These are phyloP conservation scores for Brachyopa scutellaris DNA, from an alignment of 2,888 invertebrate genomes.

Conservation along the genomic window DNA sequence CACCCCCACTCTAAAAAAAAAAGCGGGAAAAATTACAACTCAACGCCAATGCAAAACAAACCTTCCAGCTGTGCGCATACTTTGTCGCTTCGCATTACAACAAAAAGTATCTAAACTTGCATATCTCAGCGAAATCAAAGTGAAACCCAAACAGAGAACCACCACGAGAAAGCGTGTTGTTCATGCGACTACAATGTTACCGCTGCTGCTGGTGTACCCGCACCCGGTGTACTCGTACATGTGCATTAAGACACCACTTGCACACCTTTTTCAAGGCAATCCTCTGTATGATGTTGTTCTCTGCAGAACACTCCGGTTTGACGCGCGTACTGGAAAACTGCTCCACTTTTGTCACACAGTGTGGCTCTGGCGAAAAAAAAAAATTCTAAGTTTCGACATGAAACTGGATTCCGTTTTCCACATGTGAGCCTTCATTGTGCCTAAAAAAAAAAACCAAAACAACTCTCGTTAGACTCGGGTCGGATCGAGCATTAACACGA, in stretches of 20 bases:
- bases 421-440: constrained; percentile 48
- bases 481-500: constrained; percentile 3
- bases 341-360: constrained; percentile 45
- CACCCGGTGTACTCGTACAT: too few relatives aligned
- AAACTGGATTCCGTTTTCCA: constrained; percentile 49
- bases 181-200: not conserved
- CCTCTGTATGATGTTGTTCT: constrained; percentile 36
- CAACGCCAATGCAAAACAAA: constrained; percentile 10
- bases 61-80: not conserved
- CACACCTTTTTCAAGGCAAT: constrained; percentile 60
- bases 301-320: constrained; percentile 24
- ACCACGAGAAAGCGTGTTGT: constrained; percentile 37
- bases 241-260: constrained; percentile 24
- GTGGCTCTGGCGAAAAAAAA: not conserved
- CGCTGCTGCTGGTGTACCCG: too few relatives aligned
- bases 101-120: constrained; percentile 36
- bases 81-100: not conserved
- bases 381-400: constrained; percentile 42
- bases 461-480: constrained; percentile 29
- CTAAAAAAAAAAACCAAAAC: not conserved
- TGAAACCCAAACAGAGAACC: constrained; percentile 51
- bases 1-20: not conserved
- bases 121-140: constrained; percentile 45
- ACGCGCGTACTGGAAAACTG: constrained; percentile 21
- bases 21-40: constrained; percentile 18